These are phyloP conservation scores for Ceyx melanurus DNA, from an alignment of 2,113 vertebrate genomes.

Conservation along the genomic window DNA sequence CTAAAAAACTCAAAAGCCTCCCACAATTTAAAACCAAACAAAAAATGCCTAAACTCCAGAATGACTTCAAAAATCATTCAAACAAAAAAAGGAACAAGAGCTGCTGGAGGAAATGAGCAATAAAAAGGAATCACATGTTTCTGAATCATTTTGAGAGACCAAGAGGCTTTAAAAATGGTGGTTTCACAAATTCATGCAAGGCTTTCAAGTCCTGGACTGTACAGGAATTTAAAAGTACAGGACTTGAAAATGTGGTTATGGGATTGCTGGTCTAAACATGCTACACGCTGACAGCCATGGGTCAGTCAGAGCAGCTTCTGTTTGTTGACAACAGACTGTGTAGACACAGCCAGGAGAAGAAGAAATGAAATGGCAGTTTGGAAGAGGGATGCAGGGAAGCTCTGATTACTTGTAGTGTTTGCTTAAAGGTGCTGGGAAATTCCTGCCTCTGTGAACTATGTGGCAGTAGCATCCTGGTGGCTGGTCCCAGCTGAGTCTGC, in stretches of 20 bases:
- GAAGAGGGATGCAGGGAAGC: neutral
- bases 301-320: neutral
- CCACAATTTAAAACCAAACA: neutral
- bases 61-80: neutral
- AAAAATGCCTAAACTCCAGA: neutral
- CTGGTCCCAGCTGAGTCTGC: neutral
- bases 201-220: neutral
- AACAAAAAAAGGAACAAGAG: neutral
- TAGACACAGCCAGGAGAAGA: neutral
- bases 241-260: neutral
- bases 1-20: neutral
- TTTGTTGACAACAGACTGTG: neutral
- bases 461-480: neutral
- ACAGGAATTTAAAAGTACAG: neutral
- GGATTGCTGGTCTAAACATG: neutral
- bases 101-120: slow-evolving; percentile 1
- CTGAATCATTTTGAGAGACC: slow-evolving; percentile 23
- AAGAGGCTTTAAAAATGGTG: neutral
- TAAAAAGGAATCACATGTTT: slow-evolving; percentile 28
- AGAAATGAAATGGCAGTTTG: neutral
- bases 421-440: neutral
- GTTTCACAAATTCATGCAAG: neutral
- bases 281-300: neutral
- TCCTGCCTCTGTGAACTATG: neutral
- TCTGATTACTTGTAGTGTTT: neutral